Evolutionary conservation across 2,113 vertebrate genomes (phyloP), one percentile per base, ranked within the genome.

Genomic region (Lota lota): DNA sequence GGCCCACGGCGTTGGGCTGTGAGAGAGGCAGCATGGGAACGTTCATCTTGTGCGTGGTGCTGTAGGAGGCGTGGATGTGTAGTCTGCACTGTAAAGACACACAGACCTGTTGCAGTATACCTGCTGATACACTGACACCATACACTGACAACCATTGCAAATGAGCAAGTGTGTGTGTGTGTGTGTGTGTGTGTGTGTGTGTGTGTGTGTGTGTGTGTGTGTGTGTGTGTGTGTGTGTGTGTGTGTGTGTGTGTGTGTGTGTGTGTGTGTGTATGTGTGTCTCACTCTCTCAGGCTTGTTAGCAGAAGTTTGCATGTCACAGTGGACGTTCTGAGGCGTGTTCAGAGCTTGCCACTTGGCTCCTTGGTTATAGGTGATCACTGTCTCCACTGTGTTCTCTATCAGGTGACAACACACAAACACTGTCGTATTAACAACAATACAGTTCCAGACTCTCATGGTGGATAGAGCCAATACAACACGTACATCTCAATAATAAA

Each of bases 1-100:
- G 95, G 77, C 96, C 97, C 3, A 96, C 91, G 0, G 95, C 96
- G 63, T 91, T 98, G 67, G 96, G 91, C 82, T 98, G 95, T 0
- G 93, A 93, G 40, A 98, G 91, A 0, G 96, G 96, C 14, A 93
- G 88, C 93, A 95, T 91, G 11, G 96, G 97, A 1, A 98, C 94
- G 0, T 95, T 95, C n/a, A 97, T 90, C 80, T 94, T 97, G 92
- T 94, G 92, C 24, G 94, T 93, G 73, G 93, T 95, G 88, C 96
- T 97, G 80, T 96, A 98, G 72, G 94, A 93, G 4, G 94, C 94
- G 8, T 98, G 95, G 83, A 98, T 95, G 85, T 96, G 94, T 75
- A 98, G 94, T 83, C 91, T 94, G 88, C 96, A 98, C 96, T 98
- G 94, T 81, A 70, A 79, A 57, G 50, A 73, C 21, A 83, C 22